Base-by-base conservation (phyloP, 2,888 invertebrate species). In the Podabrus alpinus region DNA sequence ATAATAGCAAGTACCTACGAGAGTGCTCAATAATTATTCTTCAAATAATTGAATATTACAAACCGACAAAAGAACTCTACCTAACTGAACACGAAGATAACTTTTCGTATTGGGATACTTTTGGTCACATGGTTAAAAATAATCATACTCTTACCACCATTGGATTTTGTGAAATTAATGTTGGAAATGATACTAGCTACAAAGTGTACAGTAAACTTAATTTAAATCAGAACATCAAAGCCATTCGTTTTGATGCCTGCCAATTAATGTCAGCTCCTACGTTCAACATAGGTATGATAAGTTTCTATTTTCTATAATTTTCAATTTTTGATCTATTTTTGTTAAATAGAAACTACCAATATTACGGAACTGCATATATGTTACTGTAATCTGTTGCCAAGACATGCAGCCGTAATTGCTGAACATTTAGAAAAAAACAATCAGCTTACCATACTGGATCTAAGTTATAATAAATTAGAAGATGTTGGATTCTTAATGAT, bases 161-260 rank as follows among this genome's bases (percentile, higher is more conserved):
- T 11, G 81, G 82, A 4, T 85, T 86, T 70, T 85, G 83, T 75
- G 83, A 82, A 59, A 84, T 85, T 81, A 77, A 78, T 24, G 83
- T 86, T 21, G 83, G 76, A 73, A 86, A 86, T 75, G 80, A 79
- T n/a, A 82, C 84, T 67, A 84, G 85, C 83, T 78, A 83, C 59
- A 78, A 86, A n/a, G 78, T 86, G 19, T 68, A 74, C 13, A 61
- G 67, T 13, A 81, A 83, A 15, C 75, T 86, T 11, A 83, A 81
- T 72, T 80, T 73, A 61, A 86, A 86, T 77, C 70, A 79, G 2
- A 82, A 82, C 68, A 84, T 86, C 68, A 84, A 81, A 17, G 82
- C 80, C 21, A 76, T 86, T n/a, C 85, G 84, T 76, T 86, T 86
- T 79, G 85, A 85, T 75, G 79, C 82, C 60, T 86, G 85, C 74